phyloP scores from a whole-genome alignment of 2,797 vertebrate species.

The Iguana delicatissima region DNA sequence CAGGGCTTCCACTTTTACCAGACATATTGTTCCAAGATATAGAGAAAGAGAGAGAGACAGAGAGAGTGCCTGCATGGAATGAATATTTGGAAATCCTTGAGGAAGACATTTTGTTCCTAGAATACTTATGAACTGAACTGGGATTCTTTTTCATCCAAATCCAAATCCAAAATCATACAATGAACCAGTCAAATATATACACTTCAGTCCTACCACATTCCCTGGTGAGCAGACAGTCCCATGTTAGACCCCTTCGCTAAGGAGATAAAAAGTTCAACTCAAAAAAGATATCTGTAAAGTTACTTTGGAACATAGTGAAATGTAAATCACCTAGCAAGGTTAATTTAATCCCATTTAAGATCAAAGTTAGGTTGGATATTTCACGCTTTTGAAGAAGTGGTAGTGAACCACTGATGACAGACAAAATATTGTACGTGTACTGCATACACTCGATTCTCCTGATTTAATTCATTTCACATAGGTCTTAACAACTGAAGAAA shows the following conservation, averaged over 20 bases:
- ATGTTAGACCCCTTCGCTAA: not conserved
- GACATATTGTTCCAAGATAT: not conserved
- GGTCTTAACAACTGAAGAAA: not conserved
- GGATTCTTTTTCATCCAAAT: not conserved
- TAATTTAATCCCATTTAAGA: constrained; percentile 19
- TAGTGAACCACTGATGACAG: not conserved
- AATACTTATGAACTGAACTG: not conserved
- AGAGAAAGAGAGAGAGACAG: no score
- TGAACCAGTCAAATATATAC: constrained; percentile 32
- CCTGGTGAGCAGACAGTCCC: constrained; percentile 30
- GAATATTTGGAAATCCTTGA: not conserved
- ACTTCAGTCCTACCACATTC: constrained; percentile 4
- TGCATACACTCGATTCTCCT: not conserved
- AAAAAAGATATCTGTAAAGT: not conserved
- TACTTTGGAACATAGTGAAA: constrained; percentile 1
- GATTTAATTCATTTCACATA: not conserved
- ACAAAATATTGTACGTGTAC: not conserved
- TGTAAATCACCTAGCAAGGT: constrained; percentile 12
- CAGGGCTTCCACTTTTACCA: not conserved
- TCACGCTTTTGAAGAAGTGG: not conserved
- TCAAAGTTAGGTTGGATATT: constrained; percentile 9
- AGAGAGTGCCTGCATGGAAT: not conserved
- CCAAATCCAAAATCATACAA: not conserved
- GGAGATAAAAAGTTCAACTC: not conserved
- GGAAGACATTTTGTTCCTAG: not conserved